Evolutionary conservation across 2,888 invertebrate genomes (phyloP).

Genomic region (Pandemis heparana): DNA sequence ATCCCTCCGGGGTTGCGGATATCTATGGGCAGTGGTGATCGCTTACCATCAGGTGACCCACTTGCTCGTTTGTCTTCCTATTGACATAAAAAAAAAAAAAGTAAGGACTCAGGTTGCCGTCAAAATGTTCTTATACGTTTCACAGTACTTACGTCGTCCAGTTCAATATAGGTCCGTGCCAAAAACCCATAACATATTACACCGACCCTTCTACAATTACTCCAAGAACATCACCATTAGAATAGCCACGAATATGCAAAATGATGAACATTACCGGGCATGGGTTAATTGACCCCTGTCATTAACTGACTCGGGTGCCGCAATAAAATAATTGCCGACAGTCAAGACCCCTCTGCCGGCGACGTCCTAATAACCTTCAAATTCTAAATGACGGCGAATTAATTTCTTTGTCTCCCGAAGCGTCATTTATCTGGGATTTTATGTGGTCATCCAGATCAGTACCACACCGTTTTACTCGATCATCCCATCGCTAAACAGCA

Average conservation of each 20-base stretch:
- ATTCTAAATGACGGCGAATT: conserved; percentile 30
- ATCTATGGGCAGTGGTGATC: too few relatives aligned
- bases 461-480: too few relatives aligned
- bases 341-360: conserved; percentile 23
- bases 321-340: conserved; percentile 20
- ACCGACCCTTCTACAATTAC: conserved; percentile 11
- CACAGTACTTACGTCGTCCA: too few relatives aligned
- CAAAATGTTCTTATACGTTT: too few relatives aligned
- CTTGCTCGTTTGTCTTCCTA: too few relatives aligned
- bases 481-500: too few relatives aligned
- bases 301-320: conserved; percentile 16
- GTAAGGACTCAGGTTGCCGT: too few relatives aligned
- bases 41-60: too few relatives aligned
- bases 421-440: neutral
- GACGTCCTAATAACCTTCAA: conserved; percentile 35
- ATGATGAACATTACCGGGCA: conserved; percentile 15
- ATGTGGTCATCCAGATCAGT: too few relatives aligned
- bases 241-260: conserved; percentile 6
- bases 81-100: too few relatives aligned
- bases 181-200: neutral
- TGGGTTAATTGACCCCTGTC: conserved; percentile 15
- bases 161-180: too few relatives aligned
- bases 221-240: neutral
- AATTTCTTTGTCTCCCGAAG: conserved; percentile 19
- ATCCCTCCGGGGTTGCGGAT: too few relatives aligned